Conservation (phyloP, 1,140 invertebrate species). For the Ceratitis capitata region DNA sequence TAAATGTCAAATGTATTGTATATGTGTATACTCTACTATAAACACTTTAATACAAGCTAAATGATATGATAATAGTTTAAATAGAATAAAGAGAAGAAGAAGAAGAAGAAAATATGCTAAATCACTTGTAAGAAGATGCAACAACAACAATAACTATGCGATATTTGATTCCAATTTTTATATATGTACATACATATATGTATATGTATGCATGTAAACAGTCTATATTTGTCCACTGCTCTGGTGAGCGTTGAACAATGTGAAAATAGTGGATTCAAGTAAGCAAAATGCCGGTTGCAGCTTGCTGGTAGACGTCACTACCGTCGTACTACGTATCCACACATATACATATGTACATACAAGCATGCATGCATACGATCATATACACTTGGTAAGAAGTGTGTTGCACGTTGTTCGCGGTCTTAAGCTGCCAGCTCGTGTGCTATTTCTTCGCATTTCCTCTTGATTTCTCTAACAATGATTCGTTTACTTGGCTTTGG, state of each 20-base stretch:
- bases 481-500: background rate
- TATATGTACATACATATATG: background rate
- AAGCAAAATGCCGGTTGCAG: conserved; percentile 2
- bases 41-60: conserved; percentile 36
- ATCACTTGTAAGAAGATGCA: conserved; percentile 35
- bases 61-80: conserved; percentile 21
- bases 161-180: conserved; percentile 17
- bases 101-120: conserved; percentile 13
- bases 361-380: no score
- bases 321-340: no score
- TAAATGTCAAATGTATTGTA: background rate
- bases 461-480: background rate
- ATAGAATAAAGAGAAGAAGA: background rate
- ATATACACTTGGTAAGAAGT: background rate
- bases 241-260: background rate
- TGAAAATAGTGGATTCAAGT: background rate
- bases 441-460: background rate
- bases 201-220: no score
- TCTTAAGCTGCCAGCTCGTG: background rate
- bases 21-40: background rate
- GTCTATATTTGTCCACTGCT: background rate
- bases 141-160: conserved; percentile 28
- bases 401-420: conserved; percentile 19
- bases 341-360: no score
- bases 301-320: no score